Base-by-base conservation (phyloP, 30 jellyfish, hydroid and myxozoan species). In the Catostylus mosaicus region DNA sequence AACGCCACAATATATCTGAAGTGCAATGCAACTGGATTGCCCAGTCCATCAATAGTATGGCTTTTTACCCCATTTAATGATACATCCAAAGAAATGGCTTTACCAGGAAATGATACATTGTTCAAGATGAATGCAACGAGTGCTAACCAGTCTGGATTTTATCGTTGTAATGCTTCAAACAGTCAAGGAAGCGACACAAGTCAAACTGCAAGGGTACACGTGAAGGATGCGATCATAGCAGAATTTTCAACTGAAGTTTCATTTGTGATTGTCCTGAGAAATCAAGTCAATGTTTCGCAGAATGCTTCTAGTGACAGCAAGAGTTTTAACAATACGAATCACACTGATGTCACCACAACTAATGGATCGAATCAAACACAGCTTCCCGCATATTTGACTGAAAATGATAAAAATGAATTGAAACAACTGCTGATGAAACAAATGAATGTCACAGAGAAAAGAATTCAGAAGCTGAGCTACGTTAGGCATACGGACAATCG, bases 21-120 rank as follows among this genome's bases (percentile, higher is more conserved):
- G 24, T 87, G 96, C 69, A 87, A 87, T 45, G 82, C 86, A 0
- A 77, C 96, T 30, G 89, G 87, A n/a, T 14, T 4, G 3, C 96
- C 96, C 2, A 24, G 30, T 18, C 87, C 96, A 29, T 11, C 36
- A 5, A 36, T 87, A 9, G 2, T 47, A 22, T 87, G 96, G 96
- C 35, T 6, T 27, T 75, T 48, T 63, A 37, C 48, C n/a, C 70
- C 88, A 8, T 78, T 87, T 45, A 78, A 51, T 32, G 40, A 56
- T 50, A 62, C 61, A 20, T 43, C 73, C 26, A 31, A 27, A 3
- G 77, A n/a, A 3, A 35, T 43, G 19, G 54, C 3, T 9, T 57
- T 87, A 48, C 67, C 74, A 2, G 62, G 26, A 22, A 66, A 67
- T 57, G 76, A 63, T 20, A 47, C 89, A 12, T 40, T 71, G 65